phyloP scores from a whole-genome alignment of 2,113 vertebrate genomes.

The Chauna torquata region DNA sequence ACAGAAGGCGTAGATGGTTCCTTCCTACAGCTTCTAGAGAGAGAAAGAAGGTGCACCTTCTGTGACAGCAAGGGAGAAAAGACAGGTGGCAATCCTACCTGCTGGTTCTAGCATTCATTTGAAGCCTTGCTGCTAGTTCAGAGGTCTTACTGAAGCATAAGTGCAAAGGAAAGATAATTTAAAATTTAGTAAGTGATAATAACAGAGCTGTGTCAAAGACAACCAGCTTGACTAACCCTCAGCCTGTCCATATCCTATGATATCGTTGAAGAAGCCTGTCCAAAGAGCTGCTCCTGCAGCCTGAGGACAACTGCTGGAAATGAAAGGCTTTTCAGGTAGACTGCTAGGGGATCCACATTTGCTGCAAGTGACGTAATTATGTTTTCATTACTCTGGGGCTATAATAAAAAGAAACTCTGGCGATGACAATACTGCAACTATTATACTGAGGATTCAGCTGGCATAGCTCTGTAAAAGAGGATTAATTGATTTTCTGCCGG shows the following conservation, averaged over 20 bases:
- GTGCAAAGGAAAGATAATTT: neutral
- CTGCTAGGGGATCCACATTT: neutral
- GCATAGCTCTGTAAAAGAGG: neutral
- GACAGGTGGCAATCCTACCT: accelerated
- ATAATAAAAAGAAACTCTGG: neutral
- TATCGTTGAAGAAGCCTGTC: accelerated
- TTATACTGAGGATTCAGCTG: neutral
- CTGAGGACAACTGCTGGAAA: neutral
- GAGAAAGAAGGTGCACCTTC: neutral
- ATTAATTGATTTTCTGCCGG: constrained; percentile 5
- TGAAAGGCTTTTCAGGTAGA: neutral
- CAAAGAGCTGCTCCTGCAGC: neutral
- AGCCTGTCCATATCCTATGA: accelerated
- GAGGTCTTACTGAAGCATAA: neutral
- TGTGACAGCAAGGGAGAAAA: too few species aligned
- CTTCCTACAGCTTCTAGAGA: accelerated
- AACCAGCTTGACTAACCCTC: neutral
- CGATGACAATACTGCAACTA: neutral
- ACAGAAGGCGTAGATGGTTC: accelerated
- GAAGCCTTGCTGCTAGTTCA: neutral
- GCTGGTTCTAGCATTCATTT: accelerated
- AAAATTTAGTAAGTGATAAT: neutral
- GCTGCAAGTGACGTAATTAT: neutral
- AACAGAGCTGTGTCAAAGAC: neutral
- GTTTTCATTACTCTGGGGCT: neutral